Conservation (phyloP, 2,113 vertebrate species). For the Eira barbara region DNA sequence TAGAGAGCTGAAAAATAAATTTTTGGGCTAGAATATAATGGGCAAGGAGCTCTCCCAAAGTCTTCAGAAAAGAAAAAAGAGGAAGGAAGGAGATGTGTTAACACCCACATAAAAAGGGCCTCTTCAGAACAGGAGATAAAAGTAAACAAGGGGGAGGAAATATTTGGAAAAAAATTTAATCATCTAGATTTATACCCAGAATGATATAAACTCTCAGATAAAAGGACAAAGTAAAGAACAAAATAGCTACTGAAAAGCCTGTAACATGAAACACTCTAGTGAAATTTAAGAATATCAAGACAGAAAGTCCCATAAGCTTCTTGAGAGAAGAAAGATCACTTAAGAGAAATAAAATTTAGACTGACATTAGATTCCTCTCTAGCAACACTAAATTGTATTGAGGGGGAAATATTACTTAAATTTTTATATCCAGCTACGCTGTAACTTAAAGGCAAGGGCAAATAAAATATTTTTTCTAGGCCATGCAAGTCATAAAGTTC, state of each 20-base stretch:
- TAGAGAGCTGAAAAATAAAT: background rate
- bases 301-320: background rate
- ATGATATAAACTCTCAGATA: background rate
- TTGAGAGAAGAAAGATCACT: background rate
- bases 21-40: background rate
- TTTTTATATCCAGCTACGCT: background rate
- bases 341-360: background rate
- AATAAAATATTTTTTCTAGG: background rate
- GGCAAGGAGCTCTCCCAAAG: no score
- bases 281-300: background rate
- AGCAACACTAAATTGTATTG: background rate
- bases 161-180: background rate
- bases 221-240: background rate
- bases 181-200: background rate
- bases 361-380: background rate
- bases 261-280: background rate
- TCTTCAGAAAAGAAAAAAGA: background rate
- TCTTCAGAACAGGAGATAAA: background rate
- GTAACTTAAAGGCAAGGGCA: background rate
- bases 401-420: background rate
- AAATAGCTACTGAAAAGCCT: background rate
- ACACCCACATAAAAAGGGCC: background rate
- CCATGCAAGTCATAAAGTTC: background rate
- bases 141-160: background rate
- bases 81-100: background rate